Evolutionary conservation across 2,797 vertebrate genomes (phyloP).

Genomic region (Percopsis omiscomaycus): DNA sequence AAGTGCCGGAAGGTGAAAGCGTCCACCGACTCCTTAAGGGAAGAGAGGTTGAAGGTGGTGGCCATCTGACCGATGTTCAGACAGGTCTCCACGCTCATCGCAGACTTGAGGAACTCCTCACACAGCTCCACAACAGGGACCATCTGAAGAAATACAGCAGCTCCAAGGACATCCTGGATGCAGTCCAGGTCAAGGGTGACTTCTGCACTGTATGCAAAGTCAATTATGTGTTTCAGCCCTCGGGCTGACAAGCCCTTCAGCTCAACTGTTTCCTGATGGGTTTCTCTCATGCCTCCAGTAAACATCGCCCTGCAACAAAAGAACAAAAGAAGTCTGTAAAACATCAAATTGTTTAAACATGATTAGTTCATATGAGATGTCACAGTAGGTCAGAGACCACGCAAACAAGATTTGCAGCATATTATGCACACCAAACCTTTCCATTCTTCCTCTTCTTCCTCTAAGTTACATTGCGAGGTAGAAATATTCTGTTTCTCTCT

Average conservation of each 20-base stretch:
- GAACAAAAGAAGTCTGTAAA: neutral
- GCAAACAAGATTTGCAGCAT: no score
- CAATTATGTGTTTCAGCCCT: conserved; percentile 93
- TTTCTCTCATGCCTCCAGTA: conserved; percentile 95
- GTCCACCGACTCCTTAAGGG: conserved; percentile 93
- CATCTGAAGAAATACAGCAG: conserved; percentile 98
- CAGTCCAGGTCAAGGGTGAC: conserved; percentile 96
- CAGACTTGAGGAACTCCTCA: conserved; percentile 95
- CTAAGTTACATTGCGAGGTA: no score
- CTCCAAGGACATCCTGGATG: conserved; percentile 95
- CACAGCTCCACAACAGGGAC: conserved; percentile 95
- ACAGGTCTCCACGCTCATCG: conserved; percentile 98
- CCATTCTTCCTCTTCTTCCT: no score
- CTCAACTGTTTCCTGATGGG: conserved; percentile 90
- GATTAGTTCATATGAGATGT: no score
- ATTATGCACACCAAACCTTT: no score
- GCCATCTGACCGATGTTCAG: conserved; percentile 98
- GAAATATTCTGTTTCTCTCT: neutral
- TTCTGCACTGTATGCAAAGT: conserved; percentile 96
- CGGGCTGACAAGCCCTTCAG: conserved; percentile 91
- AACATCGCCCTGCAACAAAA: conserved; percentile 91
- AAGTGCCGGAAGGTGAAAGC: conserved; percentile 94
- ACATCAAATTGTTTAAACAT: neutral
- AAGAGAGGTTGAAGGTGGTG: conserved; percentile 92
- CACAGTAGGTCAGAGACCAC: no score